Percentiles rank a stretch among this genome's conserved stretches.
Conservation (phyloP, 2,888 invertebrate species). For the Sisyra nigra region DNA sequence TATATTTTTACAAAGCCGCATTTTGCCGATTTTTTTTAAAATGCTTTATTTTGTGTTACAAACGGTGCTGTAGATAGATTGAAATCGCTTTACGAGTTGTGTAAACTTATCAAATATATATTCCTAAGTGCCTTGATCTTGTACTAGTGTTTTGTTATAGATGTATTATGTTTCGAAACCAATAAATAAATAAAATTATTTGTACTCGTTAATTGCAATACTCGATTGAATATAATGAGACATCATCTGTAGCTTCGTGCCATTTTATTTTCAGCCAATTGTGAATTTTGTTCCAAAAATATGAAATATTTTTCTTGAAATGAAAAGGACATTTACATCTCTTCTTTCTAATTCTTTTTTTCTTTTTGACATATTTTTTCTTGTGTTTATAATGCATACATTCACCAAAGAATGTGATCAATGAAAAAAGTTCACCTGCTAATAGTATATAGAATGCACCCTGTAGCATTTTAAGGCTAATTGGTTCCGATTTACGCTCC, state of each 20-base stretch:
- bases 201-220: slow-evolving; percentile 13
- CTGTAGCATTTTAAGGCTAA: slow-evolving; percentile 52
- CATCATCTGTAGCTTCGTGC: slow-evolving; percentile 14
- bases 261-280: slow-evolving; percentile 9
- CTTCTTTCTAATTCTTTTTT: neutral
- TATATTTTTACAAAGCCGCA: neutral
- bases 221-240: slow-evolving; percentile 15
- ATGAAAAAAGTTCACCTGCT: slow-evolving; percentile 41
- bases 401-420: neutral
- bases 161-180: too few relatives aligned
- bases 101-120: too few relatives aligned
- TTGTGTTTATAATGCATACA: neutral
- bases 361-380: neutral
- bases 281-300: neutral
- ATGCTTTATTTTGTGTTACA: too few relatives aligned
- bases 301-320: neutral
- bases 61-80: too few relatives aligned
- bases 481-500: slow-evolving; percentile 36
- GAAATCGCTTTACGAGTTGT: too few relatives aligned
- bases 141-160: too few relatives aligned
- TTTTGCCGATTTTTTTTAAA: too few relatives aligned
- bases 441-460: slow-evolving; percentile 56
- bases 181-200: too few relatives aligned
- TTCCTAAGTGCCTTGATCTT: too few relatives aligned
- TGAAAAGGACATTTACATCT: neutral